Evolutionary conservation across 2,113 vertebrate genomes (phyloP), one percentile per base, ranked within the genome.

Genomic region (Platycercus adscitus): DNA sequence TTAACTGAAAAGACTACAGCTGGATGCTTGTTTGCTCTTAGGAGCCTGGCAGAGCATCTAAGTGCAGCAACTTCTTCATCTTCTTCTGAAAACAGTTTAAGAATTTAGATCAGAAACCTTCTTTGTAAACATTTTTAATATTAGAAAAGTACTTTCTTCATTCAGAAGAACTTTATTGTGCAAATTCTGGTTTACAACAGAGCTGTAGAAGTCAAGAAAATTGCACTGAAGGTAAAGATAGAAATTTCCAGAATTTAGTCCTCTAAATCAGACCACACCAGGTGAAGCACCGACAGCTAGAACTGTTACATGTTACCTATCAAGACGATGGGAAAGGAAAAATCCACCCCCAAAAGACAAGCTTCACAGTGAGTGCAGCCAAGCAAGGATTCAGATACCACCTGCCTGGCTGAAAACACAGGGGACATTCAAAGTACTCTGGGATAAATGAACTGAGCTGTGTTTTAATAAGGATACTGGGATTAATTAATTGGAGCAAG

Each of bases 401-500:
- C 64, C 82, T 56, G 65, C 65, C 44, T 2, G 12, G 52, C 21
- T 63, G 78, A 68, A 68, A 49, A 26, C 88, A 35, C 72, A 64
- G 7, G 83, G 41, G 53, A 80, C 17, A 53, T 24, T 33, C 35
- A 2, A 17, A 61, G 31, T 4, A 56, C 66, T 21, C 68, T 25
- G 55, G 83, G 73, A 64, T 64, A 80, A 88, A 58, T 31, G 39
- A 70, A 43, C 35, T 20, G 33, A 75, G 49, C 80, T 65, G n/a
- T 5, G 43, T 47, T 80, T 85, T 81, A 58, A 75, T 85, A 75
- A 65, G 85, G 80, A 76, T 31, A 49, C 39, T 14, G 64, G 44
- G 72, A 91, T 94, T 87, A 76, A 91, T 80, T 84, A 88, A 88
- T 56, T 68, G 58, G 47, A 87, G 60, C 53, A 50, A 56, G 83